Conservation (phyloP, 2,888 invertebrate species). For the Serripes groenlandicus region DNA sequence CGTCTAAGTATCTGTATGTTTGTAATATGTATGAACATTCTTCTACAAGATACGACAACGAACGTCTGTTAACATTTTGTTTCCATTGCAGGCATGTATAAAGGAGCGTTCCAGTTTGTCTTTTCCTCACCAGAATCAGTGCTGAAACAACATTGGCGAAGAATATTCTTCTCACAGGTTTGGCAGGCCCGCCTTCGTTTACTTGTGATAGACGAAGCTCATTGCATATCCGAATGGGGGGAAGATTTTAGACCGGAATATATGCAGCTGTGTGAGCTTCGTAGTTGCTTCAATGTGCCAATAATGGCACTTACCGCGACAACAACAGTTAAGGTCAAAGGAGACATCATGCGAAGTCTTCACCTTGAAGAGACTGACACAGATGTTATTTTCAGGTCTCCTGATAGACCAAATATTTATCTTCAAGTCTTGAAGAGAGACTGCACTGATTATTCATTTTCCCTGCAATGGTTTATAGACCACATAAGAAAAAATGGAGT, state of each 20-base stretch:
- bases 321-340: slow-evolving; percentile 39
- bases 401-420: slow-evolving; percentile 41
- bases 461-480: slow-evolving; percentile 41
- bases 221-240: slow-evolving; percentile 67
- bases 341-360: slow-evolving; percentile 40
- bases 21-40: too few relatives aligned
- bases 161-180: slow-evolving; percentile 32
- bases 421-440: slow-evolving; percentile 22
- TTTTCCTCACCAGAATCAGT: slow-evolving; percentile 58
- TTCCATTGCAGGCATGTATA: slow-evolving; percentile 15
- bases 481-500: slow-evolving; percentile 36
- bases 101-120: slow-evolving; percentile 27
- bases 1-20: too few relatives aligned
- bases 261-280: slow-evolving; percentile 31
- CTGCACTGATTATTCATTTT: not conserved
- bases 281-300: slow-evolving; percentile 43
- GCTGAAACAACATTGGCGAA: slow-evolving; percentile 51
- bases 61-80: too few relatives aligned
- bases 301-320: slow-evolving; percentile 58
- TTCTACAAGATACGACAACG: too few relatives aligned
- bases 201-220: slow-evolving; percentile 62
- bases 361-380: slow-evolving; percentile 38
- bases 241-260: slow-evolving; percentile 59
- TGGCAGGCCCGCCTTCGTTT: slow-evolving; percentile 43
- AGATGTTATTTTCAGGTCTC: slow-evolving; percentile 26